Evolutionary conservation across 2,888 invertebrate species (phyloP).

Genomic region (Tetrapedia diversipes): DNA sequence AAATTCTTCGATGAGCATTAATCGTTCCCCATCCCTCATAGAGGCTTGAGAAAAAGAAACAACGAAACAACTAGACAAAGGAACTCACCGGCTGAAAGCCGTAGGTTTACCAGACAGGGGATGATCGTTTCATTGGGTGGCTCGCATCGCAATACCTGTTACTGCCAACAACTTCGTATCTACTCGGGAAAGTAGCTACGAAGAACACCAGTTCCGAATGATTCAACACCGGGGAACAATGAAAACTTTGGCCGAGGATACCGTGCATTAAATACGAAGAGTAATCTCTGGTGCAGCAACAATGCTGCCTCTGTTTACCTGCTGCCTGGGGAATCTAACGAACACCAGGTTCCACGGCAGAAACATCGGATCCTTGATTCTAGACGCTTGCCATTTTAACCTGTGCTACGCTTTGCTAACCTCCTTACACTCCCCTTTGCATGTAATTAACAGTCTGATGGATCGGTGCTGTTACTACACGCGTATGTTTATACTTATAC

Average conservation of each 20-base stretch:
- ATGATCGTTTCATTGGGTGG: conserved; percentile 32
- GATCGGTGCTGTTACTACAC: no score
- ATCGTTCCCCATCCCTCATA: conserved; percentile 8
- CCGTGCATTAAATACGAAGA: conserved; percentile 47
- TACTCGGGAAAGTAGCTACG: conserved; percentile 34
- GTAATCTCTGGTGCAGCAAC: conserved; percentile 49
- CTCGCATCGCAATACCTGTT: conserved; percentile 39
- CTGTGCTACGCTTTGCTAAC: conserved; percentile 24
- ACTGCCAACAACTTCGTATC: conserved; percentile 43
- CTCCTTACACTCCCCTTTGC: background rate
- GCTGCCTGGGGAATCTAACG: conserved; percentile 24
- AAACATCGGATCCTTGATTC: conserved; percentile 49
- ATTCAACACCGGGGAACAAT: conserved; percentile 52
- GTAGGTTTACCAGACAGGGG: background rate
- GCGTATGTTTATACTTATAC: no score
- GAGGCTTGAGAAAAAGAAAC: conserved; percentile 2
- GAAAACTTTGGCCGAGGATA: conserved; percentile 53
- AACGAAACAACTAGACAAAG: conserved; percentile 2
- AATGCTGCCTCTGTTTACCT: conserved; percentile 52
- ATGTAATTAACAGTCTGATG: no score
- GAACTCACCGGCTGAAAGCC: conserved; percentile 23
- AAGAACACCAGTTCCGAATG: conserved; percentile 47
- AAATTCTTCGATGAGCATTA: conserved; percentile 1
- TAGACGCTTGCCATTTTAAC: conserved; percentile 34
- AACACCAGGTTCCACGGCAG: conserved; percentile 11